A percentile compares a stretch with the other conserved stretches of the same genome.
phyloP scores from a whole-genome alignment of 2,113 vertebrate genomes.

The Atractosteus spatula region DNA sequence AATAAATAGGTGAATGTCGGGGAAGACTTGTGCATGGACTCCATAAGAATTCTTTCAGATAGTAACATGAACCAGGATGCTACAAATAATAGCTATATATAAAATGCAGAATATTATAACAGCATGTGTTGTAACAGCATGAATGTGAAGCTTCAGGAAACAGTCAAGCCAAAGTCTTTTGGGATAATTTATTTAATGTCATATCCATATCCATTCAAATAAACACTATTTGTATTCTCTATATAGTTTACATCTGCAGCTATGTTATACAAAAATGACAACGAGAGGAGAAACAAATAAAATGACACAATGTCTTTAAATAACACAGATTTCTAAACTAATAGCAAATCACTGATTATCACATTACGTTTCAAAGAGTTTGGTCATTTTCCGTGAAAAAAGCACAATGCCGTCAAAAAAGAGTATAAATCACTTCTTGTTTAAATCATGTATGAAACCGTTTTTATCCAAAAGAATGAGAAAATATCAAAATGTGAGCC shows the following conservation, averaged over 20 bases:
- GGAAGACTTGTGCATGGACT: too few species aligned
- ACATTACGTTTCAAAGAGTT: constrained; percentile 44
- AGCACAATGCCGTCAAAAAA: constrained; percentile 44
- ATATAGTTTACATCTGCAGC: constrained; percentile 59
- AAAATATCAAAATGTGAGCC: constrained; percentile 61
- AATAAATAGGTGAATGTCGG: too few species aligned
- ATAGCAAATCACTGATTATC: constrained; percentile 14
- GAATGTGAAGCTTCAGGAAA: too few species aligned
- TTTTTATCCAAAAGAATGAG: constrained; percentile 60
- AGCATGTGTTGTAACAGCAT: too few species aligned
- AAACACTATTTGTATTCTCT: constrained; percentile 31
- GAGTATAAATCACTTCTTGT: constrained; percentile 51
- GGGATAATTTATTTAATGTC: constrained; percentile 56
- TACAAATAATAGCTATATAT: too few species aligned
- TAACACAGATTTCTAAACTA: constrained; percentile 34
- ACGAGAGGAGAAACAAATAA: constrained; percentile 36
- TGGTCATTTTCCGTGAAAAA: constrained; percentile 57
- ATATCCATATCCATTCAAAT: constrained; percentile 37
- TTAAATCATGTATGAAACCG: constrained; percentile 17
- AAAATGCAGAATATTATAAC: too few species aligned
- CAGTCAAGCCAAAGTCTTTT: not conserved
- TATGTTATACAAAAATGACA: constrained; percentile 43
- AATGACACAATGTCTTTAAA: constrained; percentile 36
- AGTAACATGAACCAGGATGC: too few species aligned
- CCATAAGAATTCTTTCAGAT: too few species aligned